Evolutionary conservation across 2,797 vertebrate species (phyloP).

Genomic region (Uromys caudimaculatus): DNA sequence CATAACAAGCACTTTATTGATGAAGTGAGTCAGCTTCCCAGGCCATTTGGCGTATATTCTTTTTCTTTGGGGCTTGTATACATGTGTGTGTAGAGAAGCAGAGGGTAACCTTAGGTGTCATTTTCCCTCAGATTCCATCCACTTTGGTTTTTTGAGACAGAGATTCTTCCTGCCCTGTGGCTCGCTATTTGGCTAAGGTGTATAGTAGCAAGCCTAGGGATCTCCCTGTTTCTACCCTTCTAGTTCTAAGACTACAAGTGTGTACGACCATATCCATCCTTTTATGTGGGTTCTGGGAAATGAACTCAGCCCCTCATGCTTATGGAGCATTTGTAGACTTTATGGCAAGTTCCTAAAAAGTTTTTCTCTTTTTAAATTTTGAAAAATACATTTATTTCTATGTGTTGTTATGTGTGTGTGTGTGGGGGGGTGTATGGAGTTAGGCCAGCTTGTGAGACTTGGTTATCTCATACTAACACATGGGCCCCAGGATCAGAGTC

Average conservation of each 20-base stretch:
- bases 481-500: not conserved
- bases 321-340: not conserved
- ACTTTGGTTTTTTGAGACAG: not conserved
- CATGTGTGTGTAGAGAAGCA: not conserved
- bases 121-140: not conserved
- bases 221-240: not conserved
- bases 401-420: not conserved
- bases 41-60: not conserved
- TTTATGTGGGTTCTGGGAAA: not conserved
- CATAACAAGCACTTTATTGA: not conserved
- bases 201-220: not conserved
- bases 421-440: not conserved
- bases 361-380: not conserved
- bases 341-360: not conserved
- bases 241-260: not conserved
- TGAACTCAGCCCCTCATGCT: not conserved
- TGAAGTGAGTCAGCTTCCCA: not conserved
- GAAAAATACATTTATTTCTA: not conserved
- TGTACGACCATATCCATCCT: not conserved
- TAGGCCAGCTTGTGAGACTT: not conserved
- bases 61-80: not conserved
- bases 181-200: not conserved
- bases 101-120: not conserved
- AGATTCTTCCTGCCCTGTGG: not conserved
- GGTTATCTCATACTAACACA: not conserved